These are phyloP conservation scores for Heliconius aoede DNA, from an alignment of 2,888 invertebrate species.

Conservation along the genomic window DNA sequence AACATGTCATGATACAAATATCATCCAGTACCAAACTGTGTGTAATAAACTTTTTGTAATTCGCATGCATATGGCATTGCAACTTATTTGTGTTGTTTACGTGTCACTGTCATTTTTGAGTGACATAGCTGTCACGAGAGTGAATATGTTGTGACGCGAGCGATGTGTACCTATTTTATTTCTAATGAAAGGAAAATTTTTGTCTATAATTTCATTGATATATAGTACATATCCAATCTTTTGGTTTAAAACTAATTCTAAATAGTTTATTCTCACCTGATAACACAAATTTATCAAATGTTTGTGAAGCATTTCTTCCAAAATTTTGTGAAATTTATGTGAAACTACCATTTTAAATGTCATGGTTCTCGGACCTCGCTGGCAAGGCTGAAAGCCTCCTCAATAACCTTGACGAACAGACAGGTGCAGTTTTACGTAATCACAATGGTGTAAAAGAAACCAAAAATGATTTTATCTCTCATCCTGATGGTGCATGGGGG, in stretches of 20 bases:
- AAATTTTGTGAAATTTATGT: conserved; percentile 50
- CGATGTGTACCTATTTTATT: conserved; percentile 34
- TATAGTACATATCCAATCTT: not conserved
- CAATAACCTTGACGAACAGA: conserved; percentile 89
- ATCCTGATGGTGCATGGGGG: conserved; percentile 53
- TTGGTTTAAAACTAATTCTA: not conserved
- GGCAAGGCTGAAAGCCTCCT: conserved; percentile 90
- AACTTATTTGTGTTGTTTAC: conserved; percentile 39
- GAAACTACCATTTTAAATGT: conserved; percentile 76
- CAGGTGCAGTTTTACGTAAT: conserved; percentile 85
- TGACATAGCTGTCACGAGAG: conserved; percentile 36
- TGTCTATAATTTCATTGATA: conserved; percentile 8
- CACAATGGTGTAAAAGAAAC: conserved; percentile 60
- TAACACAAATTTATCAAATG: conserved; percentile 4
- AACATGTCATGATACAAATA: too few species aligned
- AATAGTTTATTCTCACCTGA: not conserved
- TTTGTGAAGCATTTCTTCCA: conserved; percentile 13
- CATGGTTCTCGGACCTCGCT: conserved; percentile 89
- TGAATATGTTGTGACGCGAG: conserved; percentile 41
- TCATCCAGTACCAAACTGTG: too few species aligned
- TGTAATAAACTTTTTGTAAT: conserved; percentile 1
- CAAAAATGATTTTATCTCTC: conserved; percentile 55
- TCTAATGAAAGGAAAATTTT: conserved; percentile 34
- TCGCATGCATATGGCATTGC: not conserved
- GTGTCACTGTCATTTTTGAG: conserved; percentile 40